Base-by-base conservation (phyloP, 2,888 invertebrate species). In the Spodoptera exigua region DNA sequence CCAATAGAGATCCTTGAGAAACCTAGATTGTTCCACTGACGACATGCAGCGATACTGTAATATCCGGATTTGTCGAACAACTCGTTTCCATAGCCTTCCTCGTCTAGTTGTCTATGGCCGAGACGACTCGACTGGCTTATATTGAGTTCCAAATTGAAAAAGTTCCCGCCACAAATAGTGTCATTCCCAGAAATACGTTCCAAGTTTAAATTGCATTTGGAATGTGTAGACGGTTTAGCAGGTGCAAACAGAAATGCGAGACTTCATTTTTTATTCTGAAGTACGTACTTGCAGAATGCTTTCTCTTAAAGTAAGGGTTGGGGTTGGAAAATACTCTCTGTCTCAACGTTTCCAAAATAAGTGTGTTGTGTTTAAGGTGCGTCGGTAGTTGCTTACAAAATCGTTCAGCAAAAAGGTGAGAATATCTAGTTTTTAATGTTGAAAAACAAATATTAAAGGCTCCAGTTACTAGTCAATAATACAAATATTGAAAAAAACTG, bases 191-290 rank as follows among this genome's bases (percentile, higher is more conserved):
- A 46, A 64, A 68, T 51, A 18, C 37, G 48, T 71, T 54, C 60
- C 41, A 64, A 62, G 59, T 74, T 65, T 61, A 61, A 74, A 71
- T 72, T 71, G 49, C 52, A 63, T 67, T 70, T 14, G 32, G 54
- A 59, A 72, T 18, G 13, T 54, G 39, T n/a, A 7, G 21, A 40
- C 40, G 39, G n/a, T 57, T 35, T 21, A 16, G 18, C 37, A 49
- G 35, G 63, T 55, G 60, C 48, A 58, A 11, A 32, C 57, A 10
- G 43, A 3, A 39, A 35, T 55, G 17, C 32, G 5, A 37, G 37
- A 35, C n/a, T 36, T 2, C 10, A 27, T n/a, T 44, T 40, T 40
- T 11, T 16, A 40, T 40, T 17, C 17, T 16, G 10, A 9, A 27
- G 27, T 27, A 27, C 27, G 27, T 27, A 27, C 27, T 27, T 27